A percentile compares a stretch with the other conserved stretches of the same genome.
Evolutionary conservation across 2,888 invertebrate species (phyloP).

Genomic region (Drosophila mayaguana): DNA sequence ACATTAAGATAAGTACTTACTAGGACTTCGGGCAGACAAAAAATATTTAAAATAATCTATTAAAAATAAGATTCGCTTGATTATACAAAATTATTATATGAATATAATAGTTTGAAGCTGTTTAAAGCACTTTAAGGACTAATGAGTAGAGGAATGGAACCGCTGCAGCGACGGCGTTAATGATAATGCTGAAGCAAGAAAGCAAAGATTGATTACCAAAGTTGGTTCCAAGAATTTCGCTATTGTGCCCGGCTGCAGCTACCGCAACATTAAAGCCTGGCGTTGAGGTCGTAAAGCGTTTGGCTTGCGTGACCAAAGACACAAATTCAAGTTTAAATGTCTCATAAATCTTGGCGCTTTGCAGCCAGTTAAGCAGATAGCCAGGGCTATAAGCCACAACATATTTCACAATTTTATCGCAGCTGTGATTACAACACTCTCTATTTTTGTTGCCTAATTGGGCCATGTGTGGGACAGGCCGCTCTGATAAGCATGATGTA

Average conservation of each 20-base stretch:
- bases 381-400: slow-evolving; percentile 36
- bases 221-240: not conserved
- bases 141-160: not conserved
- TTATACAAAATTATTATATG: too few species aligned
- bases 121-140: not conserved
- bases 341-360: slow-evolving; percentile 63
- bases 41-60: not conserved
- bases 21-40: not conserved
- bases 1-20: not conserved
- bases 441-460: slow-evolving; percentile 56
- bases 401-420: slow-evolving; percentile 65
- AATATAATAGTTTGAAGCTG: not conserved
- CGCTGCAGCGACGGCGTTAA: not conserved
- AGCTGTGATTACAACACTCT: slow-evolving; percentile 50
- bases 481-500: slow-evolving; percentile 28
- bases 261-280: slow-evolving; percentile 7
- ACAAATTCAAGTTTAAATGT: slow-evolving; percentile 63
- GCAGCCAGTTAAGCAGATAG: slow-evolving; percentile 23
- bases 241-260: not conserved
- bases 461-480: slow-evolving; percentile 37
- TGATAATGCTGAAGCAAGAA: not conserved
- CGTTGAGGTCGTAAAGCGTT: slow-evolving; percentile 8
- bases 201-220: slow-evolving; percentile 1
- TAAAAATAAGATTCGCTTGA: too few species aligned
- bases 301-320: slow-evolving; percentile 52